Evolutionary conservation across 1,140 invertebrate species (phyloP).

Genomic region (Galleria mellonella): DNA sequence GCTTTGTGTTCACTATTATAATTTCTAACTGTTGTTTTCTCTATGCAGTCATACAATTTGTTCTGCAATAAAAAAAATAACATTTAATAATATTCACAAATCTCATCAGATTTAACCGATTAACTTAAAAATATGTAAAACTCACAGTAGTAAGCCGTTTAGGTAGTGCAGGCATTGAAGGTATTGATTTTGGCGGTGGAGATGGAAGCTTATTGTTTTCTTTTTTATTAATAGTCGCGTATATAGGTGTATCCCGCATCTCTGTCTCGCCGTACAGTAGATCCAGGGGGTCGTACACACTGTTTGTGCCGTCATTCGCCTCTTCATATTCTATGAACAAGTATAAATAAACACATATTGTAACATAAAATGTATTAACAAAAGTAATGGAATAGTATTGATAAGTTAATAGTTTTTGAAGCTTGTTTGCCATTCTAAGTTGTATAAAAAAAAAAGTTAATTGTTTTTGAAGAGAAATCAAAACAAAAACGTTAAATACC

Average conservation of each 20-base stretch:
- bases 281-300: slow-evolving; percentile 90
- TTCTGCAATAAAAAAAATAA: slow-evolving; percentile 49
- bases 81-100: background rate
- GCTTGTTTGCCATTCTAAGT: no score
- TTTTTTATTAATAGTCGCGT: slow-evolving; percentile 82
- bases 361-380: no score
- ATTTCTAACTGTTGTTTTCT: slow-evolving; percentile 77
- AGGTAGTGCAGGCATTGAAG: slow-evolving; percentile 39
- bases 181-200: slow-evolving; percentile 70
- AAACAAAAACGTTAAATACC: no score
- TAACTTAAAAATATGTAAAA: slow-evolving; percentile 2
- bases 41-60: slow-evolving; percentile 83
- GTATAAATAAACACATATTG: background rate
- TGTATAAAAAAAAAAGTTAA: no score
- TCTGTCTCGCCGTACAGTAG: slow-evolving; percentile 86
- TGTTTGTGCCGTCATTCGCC: slow-evolving; percentile 78
- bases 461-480: no score
- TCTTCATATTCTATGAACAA: slow-evolving; percentile 40
- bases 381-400: no score
- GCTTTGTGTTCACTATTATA: slow-evolving; percentile 85
- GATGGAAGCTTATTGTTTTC: slow-evolving; percentile 77
- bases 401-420: no score
- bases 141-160: slow-evolving; percentile 56
- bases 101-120: no score
- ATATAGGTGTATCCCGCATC: slow-evolving; percentile 85